Conservation (phyloP, 2,797 vertebrate species). For the Otolemur crassicaudatus region DNA sequence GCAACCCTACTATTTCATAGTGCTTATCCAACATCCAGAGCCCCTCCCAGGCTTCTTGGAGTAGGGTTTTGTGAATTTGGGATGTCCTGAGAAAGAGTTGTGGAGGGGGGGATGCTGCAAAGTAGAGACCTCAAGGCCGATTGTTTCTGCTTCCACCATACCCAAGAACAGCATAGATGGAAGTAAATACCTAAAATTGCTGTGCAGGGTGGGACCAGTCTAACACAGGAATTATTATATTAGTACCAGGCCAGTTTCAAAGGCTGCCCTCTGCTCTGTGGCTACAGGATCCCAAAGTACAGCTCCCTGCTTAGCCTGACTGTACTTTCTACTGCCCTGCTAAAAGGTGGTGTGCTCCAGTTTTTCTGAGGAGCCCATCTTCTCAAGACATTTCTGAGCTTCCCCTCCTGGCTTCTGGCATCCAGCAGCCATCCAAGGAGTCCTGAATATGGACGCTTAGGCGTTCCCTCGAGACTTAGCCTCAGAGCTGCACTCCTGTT, state of each 20-base stretch:
- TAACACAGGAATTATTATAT: not conserved
- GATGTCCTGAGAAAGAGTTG: not conserved
- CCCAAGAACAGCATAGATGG: not conserved
- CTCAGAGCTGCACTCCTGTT: not conserved
- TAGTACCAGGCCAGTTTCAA: not conserved
- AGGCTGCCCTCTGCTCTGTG: not conserved
- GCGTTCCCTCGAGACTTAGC: not conserved
- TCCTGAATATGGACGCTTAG: not conserved
- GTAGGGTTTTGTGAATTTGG: not conserved
- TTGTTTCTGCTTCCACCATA: not conserved
- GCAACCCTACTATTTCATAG: not conserved
- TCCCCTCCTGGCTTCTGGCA: not conserved
- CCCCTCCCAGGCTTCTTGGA: not conserved
- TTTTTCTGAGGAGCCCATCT: not conserved
- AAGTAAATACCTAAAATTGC: not conserved
- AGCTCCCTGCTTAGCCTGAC: not conserved
- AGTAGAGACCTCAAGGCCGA: not conserved
- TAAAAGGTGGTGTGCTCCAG: not conserved
- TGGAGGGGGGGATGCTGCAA: not conserved
- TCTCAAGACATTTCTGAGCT: not conserved
- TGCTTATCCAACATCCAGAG: not conserved
- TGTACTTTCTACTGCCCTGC: not conserved
- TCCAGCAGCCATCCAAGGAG: not conserved
- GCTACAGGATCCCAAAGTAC: not conserved
- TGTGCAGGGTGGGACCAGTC: not conserved